Conservation (phyloP, 2,113 vertebrate species). For the Thermophis baileyi region DNA sequence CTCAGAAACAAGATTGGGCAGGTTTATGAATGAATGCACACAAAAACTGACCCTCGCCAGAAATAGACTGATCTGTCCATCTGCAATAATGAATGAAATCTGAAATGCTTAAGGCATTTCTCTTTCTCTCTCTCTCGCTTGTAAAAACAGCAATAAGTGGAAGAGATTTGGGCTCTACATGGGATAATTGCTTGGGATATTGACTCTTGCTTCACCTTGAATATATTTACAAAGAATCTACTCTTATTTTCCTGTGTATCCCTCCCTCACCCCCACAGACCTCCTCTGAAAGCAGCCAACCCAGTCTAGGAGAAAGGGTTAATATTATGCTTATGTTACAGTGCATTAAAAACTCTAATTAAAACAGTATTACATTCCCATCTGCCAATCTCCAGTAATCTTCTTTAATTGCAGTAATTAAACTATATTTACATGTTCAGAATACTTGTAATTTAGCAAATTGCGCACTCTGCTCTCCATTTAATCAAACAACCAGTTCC, state of each 20-base stretch:
- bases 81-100: background rate
- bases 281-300: conserved; percentile 74
- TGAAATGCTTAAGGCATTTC: background rate
- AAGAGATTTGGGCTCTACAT: background rate
- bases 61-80: background rate
- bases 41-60: background rate
- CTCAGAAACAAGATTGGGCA: background rate
- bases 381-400: conserved; percentile 99
- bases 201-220: background rate
- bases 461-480: conserved; percentile 98
- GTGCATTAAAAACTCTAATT: conserved; percentile 99
- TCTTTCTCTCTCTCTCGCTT: background rate
- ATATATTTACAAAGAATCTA: background rate
- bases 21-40: background rate
- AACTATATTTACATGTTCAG: conserved; percentile 99
- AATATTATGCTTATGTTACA: conserved; percentile 99
- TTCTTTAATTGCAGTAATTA: conserved; percentile 99
- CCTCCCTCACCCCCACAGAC: conserved; percentile 42
- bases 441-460: conserved; percentile 99
- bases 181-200: background rate
- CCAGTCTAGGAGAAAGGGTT: conserved; percentile 92
- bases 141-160: background rate
- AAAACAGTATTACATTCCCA: conserved; percentile 99
- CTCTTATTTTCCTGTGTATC: background rate
- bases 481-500: conserved; percentile 97